A percentile compares a stretch with the other conserved stretches of the same genome.
These are phyloP conservation scores for Dicranocentrus wangi DNA, from an alignment of 2,888 invertebrate genomes.

Conservation along the genomic window DNA sequence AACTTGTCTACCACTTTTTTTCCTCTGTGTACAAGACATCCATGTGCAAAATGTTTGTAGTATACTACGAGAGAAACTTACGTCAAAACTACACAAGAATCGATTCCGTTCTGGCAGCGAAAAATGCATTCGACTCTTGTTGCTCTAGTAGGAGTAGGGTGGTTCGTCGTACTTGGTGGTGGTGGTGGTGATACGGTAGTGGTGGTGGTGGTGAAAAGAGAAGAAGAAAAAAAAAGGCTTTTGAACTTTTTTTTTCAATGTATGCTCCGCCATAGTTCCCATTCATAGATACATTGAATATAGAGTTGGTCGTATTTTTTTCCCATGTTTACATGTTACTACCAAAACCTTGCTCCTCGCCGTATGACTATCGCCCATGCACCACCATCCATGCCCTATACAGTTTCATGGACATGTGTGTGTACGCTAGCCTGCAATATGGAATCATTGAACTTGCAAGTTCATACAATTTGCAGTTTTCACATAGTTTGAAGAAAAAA, in stretches of 20 bases:
- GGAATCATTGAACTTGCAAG: slow-evolving; percentile 60
- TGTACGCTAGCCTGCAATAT: background rate
- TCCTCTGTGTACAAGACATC: slow-evolving; percentile 8
- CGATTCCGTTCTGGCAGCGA: slow-evolving; percentile 50
- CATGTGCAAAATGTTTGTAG: slow-evolving; percentile 3
- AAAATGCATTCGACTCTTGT: slow-evolving; percentile 47
- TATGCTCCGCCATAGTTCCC: too few relatives aligned
- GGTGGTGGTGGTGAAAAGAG: slow-evolving; percentile 8
- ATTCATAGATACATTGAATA: slow-evolving; percentile 39
- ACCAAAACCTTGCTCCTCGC: too few relatives aligned
- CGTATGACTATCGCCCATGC: too few relatives aligned
- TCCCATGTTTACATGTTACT: slow-evolving; percentile 8
- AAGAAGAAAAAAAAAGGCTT: slow-evolving; percentile 30
- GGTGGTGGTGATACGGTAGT: background rate
- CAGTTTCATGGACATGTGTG: slow-evolving; percentile 1
- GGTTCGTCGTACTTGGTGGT: background rate
- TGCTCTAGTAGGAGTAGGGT: slow-evolving; percentile 1
- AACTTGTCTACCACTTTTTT: slow-evolving; percentile 49
- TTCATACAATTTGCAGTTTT: slow-evolving; percentile 36
- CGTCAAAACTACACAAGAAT: slow-evolving; percentile 27
- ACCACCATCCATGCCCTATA: too few relatives aligned
- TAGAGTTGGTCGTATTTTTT: too few relatives aligned
- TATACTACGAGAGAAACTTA: slow-evolving; percentile 4
- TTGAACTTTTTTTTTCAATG: slow-evolving; percentile 41
- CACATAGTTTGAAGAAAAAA: too few relatives aligned